Base-by-base conservation (phyloP, 2,113 vertebrate species). In the Tachuris rubrigastra region DNA sequence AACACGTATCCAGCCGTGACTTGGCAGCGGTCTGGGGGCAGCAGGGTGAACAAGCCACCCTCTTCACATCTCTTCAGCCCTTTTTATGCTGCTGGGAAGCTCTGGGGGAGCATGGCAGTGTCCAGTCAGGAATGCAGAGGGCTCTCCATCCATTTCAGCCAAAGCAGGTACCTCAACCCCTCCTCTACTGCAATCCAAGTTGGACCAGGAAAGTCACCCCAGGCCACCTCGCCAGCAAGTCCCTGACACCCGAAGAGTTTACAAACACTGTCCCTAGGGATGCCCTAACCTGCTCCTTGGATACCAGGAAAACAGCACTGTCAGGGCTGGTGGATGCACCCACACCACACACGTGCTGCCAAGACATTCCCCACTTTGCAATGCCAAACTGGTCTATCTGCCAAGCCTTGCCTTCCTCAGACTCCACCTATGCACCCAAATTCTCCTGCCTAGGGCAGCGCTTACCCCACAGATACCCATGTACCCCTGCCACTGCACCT, bases 11-110 rank as follows among this genome's bases (percentile, higher is more conserved):
- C 33, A 56, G 93, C 53, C 2, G 1, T n/a, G 50, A 13, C 19
- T 23, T 0, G 0, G 46, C 24, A 49, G 56, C 0, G 3, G 30
- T n/a, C 25, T 2, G 1, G 23, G 27, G n/a, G 16, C 37, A 62
- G 53, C 14, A 87, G 28, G 12, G 25, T 27, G 33, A n/a, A n/a
- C 19, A 4, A 53, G 17, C 42, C 7, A 6, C 68, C 18, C 21
- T 27, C 42, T 49, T 23, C 27, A 24, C 44, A 33, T 53, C 58
- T 49, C 71, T 67, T 72, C 5, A 13, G 41, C 41, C 20, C 33
- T 28, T 74, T 49, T 12, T 12, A 28, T 22, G 23, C 42, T 6
- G 6, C 8, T 44, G 42, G 62, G 58, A 49, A 83, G 7, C 52
- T 55, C 47, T 4, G 1, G 46, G 31, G 42, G 16, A 78, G 27